These are phyloP conservation scores for Epistrophella euchroma DNA, from an alignment of 2,888 invertebrate species.

Conservation along the genomic window DNA sequence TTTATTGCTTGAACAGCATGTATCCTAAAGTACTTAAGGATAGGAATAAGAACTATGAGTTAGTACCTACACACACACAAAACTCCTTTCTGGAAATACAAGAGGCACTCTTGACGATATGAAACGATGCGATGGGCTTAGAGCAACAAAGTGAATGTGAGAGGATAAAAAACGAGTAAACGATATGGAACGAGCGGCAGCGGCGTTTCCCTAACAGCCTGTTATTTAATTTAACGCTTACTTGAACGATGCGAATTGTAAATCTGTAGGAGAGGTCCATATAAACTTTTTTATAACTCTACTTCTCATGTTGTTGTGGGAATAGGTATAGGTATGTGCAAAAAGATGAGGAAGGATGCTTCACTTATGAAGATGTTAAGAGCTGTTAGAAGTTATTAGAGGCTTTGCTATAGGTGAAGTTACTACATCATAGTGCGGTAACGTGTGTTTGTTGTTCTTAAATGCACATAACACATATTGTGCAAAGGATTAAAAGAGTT, in stretches of 20 bases:
- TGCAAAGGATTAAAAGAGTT: too few relatives aligned
- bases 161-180: constrained; percentile 53
- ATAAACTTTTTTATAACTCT: constrained; percentile 29
- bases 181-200: constrained; percentile 31
- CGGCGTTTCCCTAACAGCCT: constrained; percentile 72
- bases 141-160: constrained; percentile 27
- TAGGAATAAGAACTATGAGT: constrained; percentile 19
- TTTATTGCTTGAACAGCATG: constrained; percentile 73
- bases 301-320: constrained; percentile 4
- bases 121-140: constrained; percentile 57
- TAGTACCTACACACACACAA: constrained; percentile 4
- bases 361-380: constrained; percentile 69
- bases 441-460: constrained; percentile 10
- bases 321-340: neutral
- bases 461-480: neutral
- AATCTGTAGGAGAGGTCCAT: constrained; percentile 52
- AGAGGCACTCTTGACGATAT: constrained; percentile 40
- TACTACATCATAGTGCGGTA: constrained; percentile 5
- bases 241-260: constrained; percentile 73
- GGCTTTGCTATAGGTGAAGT: constrained; percentile 40
- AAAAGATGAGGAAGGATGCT: constrained; percentile 51
- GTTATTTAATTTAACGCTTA: constrained; percentile 76
- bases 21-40: constrained; percentile 71
- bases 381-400: constrained; percentile 54
- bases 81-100: constrained; percentile 12